Evolutionary conservation across 2,888 invertebrate genomes (phyloP).

Genomic region (Chrysolina haemoptera): DNA sequence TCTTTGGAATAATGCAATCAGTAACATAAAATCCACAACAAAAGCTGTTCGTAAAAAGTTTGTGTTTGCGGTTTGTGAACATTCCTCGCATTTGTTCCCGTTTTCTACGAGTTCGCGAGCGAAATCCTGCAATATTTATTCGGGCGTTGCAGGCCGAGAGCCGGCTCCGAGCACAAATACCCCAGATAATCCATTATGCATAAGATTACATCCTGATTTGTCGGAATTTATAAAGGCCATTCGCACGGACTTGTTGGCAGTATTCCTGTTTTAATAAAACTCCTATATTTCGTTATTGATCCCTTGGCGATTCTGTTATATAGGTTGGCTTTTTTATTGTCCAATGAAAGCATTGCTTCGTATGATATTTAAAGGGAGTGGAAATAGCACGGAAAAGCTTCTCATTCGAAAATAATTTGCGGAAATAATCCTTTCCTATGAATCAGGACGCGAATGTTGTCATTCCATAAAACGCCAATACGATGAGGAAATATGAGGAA

Average conservation of each 20-base stretch:
- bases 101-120: background rate
- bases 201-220: conserved; percentile 21
- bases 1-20: background rate
- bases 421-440: too few relatives aligned
- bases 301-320: background rate
- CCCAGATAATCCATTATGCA: conserved; percentile 20
- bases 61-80: background rate
- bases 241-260: conserved; percentile 8
- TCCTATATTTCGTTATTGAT: background rate
- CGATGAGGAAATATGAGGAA: too few relatives aligned
- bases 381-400: background rate
- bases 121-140: conserved; percentile 26
- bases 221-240: conserved; percentile 1
- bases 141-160: background rate
- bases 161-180: background rate
- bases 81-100: background rate
- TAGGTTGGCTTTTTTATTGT: background rate
- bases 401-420: too few relatives aligned
- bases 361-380: background rate
- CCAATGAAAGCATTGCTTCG: too few relatives aligned
- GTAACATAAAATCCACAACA: background rate
- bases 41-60: background rate
- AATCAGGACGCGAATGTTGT: too few relatives aligned
- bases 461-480: too few relatives aligned
- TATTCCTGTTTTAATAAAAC: conserved; percentile 4